Evolutionary conservation across 2,888 invertebrate genomes (phyloP).

Genomic region (Entomobrya proxima): DNA sequence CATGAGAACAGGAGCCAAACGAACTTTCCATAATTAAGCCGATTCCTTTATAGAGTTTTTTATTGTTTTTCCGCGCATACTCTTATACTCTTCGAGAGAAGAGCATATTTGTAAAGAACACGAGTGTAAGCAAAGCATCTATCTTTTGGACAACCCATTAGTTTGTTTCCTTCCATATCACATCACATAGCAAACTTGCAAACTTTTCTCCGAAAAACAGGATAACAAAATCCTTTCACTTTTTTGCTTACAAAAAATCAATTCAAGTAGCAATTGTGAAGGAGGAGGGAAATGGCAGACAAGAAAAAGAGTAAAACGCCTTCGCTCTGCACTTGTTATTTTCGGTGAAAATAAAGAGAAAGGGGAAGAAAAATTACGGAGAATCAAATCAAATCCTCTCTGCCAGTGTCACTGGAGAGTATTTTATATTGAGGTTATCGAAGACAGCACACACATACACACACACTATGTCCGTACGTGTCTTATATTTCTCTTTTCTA

Average conservation of each 20-base stretch:
- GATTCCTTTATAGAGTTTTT: conserved; percentile 28
- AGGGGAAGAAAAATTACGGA: not conserved
- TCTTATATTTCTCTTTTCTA: not conserved
- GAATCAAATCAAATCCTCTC: conserved; percentile 45
- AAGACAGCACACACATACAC: not conserved
- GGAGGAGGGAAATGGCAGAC: conserved; percentile 19
- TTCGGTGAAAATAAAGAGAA: not conserved
- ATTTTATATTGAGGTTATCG: not conserved
- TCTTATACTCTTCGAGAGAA: too few species aligned
- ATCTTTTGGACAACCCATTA: not conserved
- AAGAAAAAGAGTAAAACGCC: conserved; percentile 16
- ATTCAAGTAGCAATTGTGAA: conserved; percentile 12
- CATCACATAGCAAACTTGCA: not conserved
- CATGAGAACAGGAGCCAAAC: conserved; percentile 17
- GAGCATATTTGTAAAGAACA: too few species aligned
- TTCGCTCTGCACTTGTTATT: not conserved
- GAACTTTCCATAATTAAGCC: conserved; percentile 61
- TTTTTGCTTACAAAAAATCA: not conserved
- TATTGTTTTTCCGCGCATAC: conserved; percentile 1
- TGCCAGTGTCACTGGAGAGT: conserved; percentile 16
- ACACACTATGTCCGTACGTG: not conserved
- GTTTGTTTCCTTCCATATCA: conserved; percentile 48
- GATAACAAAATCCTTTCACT: not conserved
- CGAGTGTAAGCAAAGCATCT: not conserved
- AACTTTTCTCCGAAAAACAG: too few species aligned